Percentiles rank a stretch among this genome's conserved stretches.
These are phyloP conservation scores for Pangasius sanitwongsei DNA, from an alignment of 2,797 vertebrate species.

Conservation along the genomic window DNA sequence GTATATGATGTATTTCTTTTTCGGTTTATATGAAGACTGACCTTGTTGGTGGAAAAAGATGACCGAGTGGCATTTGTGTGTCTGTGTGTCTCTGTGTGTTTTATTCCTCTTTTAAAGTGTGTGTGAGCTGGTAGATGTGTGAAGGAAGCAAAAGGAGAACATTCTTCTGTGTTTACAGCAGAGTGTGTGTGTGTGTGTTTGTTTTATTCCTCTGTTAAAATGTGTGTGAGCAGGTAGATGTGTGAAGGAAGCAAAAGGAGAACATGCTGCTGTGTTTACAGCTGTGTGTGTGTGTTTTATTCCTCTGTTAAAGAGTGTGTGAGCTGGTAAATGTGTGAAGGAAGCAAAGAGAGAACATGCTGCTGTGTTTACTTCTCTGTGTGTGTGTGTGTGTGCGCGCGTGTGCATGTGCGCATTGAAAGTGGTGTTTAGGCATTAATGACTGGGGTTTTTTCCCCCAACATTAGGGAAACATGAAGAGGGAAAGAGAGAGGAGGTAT, in stretches of 20 bases:
- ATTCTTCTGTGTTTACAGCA: background rate
- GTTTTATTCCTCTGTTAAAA: background rate
- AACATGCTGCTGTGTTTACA: background rate
- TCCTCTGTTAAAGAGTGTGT: background rate
- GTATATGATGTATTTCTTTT: background rate
- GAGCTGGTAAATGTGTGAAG: background rate
- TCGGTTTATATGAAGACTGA: background rate
- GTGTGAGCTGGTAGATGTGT: background rate
- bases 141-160: background rate
- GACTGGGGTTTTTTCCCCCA: background rate
- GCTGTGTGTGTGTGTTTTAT: constrained; percentile 15
- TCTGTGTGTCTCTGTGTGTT: background rate
- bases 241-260: background rate
- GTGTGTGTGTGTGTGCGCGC: background rate
- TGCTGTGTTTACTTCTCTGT: background rate
- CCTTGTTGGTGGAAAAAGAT: background rate
- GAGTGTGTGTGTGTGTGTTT: constrained; percentile 16
- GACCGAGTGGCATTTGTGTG: background rate
- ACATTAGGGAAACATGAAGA: background rate
- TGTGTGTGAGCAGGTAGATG: background rate
- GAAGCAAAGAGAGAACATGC: background rate
- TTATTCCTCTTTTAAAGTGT: background rate
- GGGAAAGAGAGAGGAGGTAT: background rate
- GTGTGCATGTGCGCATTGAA: background rate
- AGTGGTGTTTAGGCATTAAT: constrained; percentile 7